Evolutionary conservation across 2,888 invertebrate species (phyloP), one percentile per base, ranked within the genome.

Genomic region (Idaea biselata): DNA sequence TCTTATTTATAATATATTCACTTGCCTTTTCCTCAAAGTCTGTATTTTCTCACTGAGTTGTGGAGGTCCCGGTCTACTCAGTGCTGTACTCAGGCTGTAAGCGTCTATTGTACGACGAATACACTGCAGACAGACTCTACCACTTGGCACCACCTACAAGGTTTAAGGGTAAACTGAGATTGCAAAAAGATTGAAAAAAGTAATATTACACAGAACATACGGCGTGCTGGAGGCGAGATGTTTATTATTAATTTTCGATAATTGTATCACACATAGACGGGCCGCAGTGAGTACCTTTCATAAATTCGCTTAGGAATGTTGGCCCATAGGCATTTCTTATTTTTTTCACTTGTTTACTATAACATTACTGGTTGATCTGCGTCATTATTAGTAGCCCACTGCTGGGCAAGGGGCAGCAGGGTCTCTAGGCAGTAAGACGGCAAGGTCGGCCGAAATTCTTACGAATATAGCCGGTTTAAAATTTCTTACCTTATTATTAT

Each of bases 11-110:
- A 44, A 14, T 2, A 44, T 16, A 44, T 33, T 32, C n/a, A 55
- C 55, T 18, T 6, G 81, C 81, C 78, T 83, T 14, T 84, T 78
- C 6, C 91, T 79, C 32, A 91, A 68, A 0, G 89, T 86, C 3
- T 88, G 79, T 32, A 91, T 90, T 73, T 91, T 91, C 63, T 91
- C 91, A 58, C 89, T 88, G 8, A 91, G 82, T 0, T 91, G 88
- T 0, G 88, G 86, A 0, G 78, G 77, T 0, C 80, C 78, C 17
- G 73, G 78, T 0, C 82, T 62, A 0, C 81, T 74, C 2, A 91
- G 74, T 0, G 81, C 74, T 0, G 71, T 73, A 67, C 87, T 86
- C 67, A 91, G 89, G 68, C 83, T 86, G 58, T 89, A 88, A 0
- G 91, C 83, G 54, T 90, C 89, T 17, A 80, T 63, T 0, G 91